Base-by-base conservation (phyloP, 92 coral and sea anemone species). In the Galaxea fascicularis region DNA sequence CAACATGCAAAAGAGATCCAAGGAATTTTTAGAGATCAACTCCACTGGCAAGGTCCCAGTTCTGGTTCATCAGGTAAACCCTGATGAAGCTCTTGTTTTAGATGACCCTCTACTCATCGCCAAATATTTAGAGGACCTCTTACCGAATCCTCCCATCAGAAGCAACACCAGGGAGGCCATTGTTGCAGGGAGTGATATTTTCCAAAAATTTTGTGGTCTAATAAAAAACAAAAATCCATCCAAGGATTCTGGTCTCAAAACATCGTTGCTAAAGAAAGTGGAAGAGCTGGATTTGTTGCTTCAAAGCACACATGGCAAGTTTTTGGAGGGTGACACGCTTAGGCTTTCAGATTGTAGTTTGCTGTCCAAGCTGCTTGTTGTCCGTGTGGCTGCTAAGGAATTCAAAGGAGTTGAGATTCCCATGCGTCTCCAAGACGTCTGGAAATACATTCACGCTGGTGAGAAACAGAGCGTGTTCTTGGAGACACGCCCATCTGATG, bases 291-390 rank as follows among this genome's bases (percentile, higher is more conserved):
- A 91, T 67, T 69, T 57, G n/a, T 53, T 84, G 46, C 39, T 91
- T 18, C 63, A 46, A 66, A 69, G 89, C 6, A 80, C 62, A 30
- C 63, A 74, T 4, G 89, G 90, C 12, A 59, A 58, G 47, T 91
- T 91, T 72, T 18, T 91, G 85, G 89, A 67, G 51, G 90, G 90
- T 3, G 87, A 91, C 58, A 28, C 59, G 29, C 26, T 91, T 29
- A 89, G 47, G 58, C 53, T 89, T 18, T 87, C 93, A 26, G 94
- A 91, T 47, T 83, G 93, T 64, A 85, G 83, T 45, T 85, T 91
- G 21, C 65, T 91, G 49, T 89, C 94, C 68, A 89, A 89, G 52
- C 82, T 91, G 18, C 81, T 84, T 35, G 83, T 86, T 49, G 91
- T 91, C 63, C 89, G 88, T 17, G 87, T 84, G 66, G 93, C 93